phyloP scores from a whole-genome alignment of 2,797 vertebrate genomes.

The Sebastes melanostomus region DNA sequence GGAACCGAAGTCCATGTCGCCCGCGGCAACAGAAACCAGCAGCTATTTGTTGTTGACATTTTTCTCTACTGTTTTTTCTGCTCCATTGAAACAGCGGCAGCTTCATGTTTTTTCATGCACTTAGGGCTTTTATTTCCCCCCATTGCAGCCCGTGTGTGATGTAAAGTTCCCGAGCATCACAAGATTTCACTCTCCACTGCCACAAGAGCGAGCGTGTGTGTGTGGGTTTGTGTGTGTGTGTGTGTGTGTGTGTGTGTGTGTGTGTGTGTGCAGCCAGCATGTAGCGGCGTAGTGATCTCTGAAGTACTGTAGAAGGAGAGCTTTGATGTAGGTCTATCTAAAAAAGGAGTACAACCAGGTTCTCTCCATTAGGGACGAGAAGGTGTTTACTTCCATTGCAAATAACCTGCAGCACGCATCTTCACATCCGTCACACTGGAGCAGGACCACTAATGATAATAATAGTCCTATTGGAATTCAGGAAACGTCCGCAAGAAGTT shows the following conservation, averaged over 20 bases:
- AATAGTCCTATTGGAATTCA: constrained; percentile 28
- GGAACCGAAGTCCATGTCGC: constrained; percentile 72
- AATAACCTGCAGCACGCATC: constrained; percentile 49
- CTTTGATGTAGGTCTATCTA: constrained; percentile 62
- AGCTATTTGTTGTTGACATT: constrained; percentile 81
- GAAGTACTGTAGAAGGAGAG: constrained; percentile 29
- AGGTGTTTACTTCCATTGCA: constrained; percentile 40
- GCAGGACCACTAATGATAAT: constrained; percentile 3
- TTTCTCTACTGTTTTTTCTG: constrained; percentile 66
- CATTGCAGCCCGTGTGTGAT: constrained; percentile 32
- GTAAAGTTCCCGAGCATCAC: constrained; percentile 57
- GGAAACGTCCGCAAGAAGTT: constrained; percentile 12
- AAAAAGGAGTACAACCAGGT: constrained; percentile 33
- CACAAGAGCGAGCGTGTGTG: constrained; percentile 22
- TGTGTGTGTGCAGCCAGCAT: constrained; percentile 8
- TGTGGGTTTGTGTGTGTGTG: neutral
- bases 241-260: neutral
- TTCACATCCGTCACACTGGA: constrained; percentile 7
- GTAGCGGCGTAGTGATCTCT: constrained; percentile 24
- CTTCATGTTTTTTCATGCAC: constrained; percentile 66
- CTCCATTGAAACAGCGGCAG: constrained; percentile 67
- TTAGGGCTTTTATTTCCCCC: constrained; percentile 38
- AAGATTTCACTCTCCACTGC: constrained; percentile 59
- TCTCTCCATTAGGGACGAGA: constrained; percentile 53
- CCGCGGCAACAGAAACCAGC: constrained; percentile 72